Conservation (phyloP, 2,113 vertebrate species). For the Trichomycterus rosablanca region DNA sequence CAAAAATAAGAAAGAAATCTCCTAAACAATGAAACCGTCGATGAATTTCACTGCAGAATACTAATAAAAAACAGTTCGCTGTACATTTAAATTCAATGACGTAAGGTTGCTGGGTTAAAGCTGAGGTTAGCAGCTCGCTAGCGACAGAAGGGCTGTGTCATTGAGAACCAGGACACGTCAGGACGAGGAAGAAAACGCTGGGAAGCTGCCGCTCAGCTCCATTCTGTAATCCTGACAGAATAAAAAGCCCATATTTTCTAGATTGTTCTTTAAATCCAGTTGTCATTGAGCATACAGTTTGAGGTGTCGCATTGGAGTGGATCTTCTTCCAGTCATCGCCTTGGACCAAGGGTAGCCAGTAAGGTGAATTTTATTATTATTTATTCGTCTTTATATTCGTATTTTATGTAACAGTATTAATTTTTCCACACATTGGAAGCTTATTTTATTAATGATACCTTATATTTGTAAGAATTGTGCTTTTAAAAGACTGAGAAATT, state of each 20-base stretch:
- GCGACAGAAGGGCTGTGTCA: slow-evolving; percentile 70
- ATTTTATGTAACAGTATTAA: too few relatives aligned
- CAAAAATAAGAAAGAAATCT: slow-evolving; percentile 43
- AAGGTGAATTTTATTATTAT: slow-evolving; percentile 61
- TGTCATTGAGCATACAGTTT: slow-evolving; percentile 3
- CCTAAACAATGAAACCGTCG: slow-evolving; percentile 64
- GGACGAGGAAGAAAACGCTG: slow-evolving; percentile 63
- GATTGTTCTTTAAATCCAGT: background rate
- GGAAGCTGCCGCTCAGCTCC: slow-evolving; percentile 44
- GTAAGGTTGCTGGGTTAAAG: slow-evolving; percentile 53
- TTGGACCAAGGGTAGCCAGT: slow-evolving; percentile 61
- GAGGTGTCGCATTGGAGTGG: slow-evolving; percentile 42
- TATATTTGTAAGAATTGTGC: background rate
- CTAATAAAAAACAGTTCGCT: slow-evolving; percentile 29
- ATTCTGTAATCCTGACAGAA: slow-evolving; percentile 55
- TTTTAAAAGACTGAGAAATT: slow-evolving; percentile 18
- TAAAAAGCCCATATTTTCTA: slow-evolving; percentile 29
- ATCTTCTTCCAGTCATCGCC: slow-evolving; percentile 59
- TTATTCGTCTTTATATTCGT: too few relatives aligned
- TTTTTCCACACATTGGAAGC: too few relatives aligned
- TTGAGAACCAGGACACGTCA: slow-evolving; percentile 78
- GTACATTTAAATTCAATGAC: slow-evolving; percentile 55
- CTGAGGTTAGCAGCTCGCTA: slow-evolving; percentile 58
- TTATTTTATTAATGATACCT: too few relatives aligned
- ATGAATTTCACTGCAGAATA: slow-evolving; percentile 48